Evolutionary conservation across 2,888 invertebrate genomes (phyloP).

Genomic region (Tromatobia lineatoria): DNA sequence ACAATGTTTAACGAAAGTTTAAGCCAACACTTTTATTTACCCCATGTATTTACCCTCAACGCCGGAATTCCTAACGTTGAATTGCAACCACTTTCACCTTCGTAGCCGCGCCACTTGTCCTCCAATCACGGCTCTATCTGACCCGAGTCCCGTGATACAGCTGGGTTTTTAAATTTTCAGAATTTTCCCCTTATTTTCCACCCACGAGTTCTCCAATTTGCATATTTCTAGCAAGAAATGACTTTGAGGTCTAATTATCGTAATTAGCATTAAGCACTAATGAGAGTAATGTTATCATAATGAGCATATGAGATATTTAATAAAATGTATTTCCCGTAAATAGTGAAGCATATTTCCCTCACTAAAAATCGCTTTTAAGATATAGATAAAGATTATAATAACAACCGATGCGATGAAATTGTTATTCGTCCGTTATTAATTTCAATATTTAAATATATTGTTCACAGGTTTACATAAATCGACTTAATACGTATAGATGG

Average conservation of each 20-base stretch:
- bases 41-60: neutral
- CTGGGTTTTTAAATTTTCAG: constrained; percentile 50
- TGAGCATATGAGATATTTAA: neutral
- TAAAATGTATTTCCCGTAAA: neutral
- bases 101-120: constrained; percentile 9
- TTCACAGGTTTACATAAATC: neutral
- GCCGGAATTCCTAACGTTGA: neutral
- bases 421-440: neutral
- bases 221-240: neutral
- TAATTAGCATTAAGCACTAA: neutral
- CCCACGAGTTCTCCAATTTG: neutral
- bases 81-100: constrained; percentile 16
- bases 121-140: neutral
- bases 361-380: neutral
- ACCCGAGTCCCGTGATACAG: constrained; percentile 22
- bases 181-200: neutral
- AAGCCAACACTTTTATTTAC: neutral
- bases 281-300: neutral
- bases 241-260: neutral
- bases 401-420: neutral
- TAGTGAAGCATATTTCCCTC: neutral
- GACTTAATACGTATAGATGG: too few species aligned
- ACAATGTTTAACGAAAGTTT: neutral
- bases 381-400: neutral
- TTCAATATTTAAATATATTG: neutral